phyloP scores from a whole-genome alignment of 2,888 invertebrate species.

The Prenolepis imparis region DNA sequence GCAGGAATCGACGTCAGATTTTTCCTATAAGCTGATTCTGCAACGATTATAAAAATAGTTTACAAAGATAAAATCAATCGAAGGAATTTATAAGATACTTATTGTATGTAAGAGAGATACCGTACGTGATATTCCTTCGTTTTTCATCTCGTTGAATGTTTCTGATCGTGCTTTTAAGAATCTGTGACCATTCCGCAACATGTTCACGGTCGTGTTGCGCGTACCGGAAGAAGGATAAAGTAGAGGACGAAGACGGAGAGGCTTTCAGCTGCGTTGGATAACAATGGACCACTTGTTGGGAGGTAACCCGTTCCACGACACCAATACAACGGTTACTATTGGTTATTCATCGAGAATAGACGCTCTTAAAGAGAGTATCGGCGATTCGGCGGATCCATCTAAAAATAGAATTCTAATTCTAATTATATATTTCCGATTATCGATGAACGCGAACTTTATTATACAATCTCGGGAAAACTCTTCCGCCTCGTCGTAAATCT shows the following conservation, averaged over 20 bases:
- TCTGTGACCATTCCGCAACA: background rate
- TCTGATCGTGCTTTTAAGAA: background rate
- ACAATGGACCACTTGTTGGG: slow-evolving; percentile 84
- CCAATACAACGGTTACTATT: slow-evolving; percentile 82
- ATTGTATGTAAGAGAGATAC: background rate
- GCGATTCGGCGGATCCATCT: slow-evolving; percentile 35
- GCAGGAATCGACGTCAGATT: background rate
- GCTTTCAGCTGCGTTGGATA: slow-evolving; percentile 69
- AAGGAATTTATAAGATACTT: background rate
- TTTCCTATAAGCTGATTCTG: background rate
- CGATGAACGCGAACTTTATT: slow-evolving; percentile 39
- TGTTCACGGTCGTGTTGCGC: background rate
- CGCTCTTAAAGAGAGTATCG: slow-evolving; percentile 72
- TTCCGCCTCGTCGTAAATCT: background rate
- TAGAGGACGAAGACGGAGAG: slow-evolving; percentile 38
- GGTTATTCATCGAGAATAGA: slow-evolving; percentile 77
- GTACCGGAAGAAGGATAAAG: slow-evolving; percentile 32
- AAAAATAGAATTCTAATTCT: slow-evolving; percentile 41
- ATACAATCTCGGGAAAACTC: background rate
- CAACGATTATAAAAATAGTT: background rate
- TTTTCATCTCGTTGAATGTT: background rate
- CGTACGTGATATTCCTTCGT: background rate
- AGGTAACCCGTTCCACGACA: slow-evolving; percentile 75
- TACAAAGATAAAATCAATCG: background rate
- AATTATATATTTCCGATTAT: slow-evolving; percentile 29